Conservation (phyloP, 35 echinoderm and acorn worm species). For the Heliocidaris erythrogramma region DNA sequence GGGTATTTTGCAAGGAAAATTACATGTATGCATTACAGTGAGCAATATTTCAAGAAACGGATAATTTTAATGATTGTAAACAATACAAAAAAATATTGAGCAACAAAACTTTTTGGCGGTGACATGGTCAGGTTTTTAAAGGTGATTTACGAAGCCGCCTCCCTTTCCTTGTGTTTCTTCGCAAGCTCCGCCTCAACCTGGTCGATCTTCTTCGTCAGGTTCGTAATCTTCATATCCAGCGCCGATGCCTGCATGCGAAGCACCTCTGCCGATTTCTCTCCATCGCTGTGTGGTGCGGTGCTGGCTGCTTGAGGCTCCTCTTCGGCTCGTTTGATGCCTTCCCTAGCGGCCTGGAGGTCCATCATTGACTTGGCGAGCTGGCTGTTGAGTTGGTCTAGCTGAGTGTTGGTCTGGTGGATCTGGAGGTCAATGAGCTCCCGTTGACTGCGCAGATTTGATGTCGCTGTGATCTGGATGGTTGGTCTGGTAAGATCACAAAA, state of each 20-base stretch:
- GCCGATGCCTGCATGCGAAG: conserved; percentile 63
- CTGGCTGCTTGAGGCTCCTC: neutral
- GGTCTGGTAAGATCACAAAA: conserved; percentile 31
- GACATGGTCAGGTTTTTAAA: no score
- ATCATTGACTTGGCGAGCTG: conserved; percentile 67
- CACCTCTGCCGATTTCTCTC: conserved; percentile 50
- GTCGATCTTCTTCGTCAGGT: conserved; percentile 85
- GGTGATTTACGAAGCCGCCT: neutral
- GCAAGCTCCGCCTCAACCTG: conserved; percentile 78
- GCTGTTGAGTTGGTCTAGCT: conserved; percentile 83
- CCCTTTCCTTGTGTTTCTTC: conserved; percentile 74
- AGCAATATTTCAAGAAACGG: no score
- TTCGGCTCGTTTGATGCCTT: conserved; percentile 64
- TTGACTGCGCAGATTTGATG: conserved; percentile 51
- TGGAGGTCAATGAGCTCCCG: conserved; percentile 72
- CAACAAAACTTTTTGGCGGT: no score
- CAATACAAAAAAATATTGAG: no score
- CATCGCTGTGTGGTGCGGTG: neutral
- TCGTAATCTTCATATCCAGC: conserved; percentile 63
- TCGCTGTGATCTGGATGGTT: conserved; percentile 8
- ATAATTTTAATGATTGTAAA: no score
- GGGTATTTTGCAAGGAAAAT: no score
- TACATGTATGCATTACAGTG: no score
- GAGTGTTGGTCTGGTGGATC: conserved; percentile 65
- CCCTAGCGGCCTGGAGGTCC: conserved; percentile 63